A percentile compares a stretch with the other conserved stretches of the same genome.
These are phyloP conservation scores for Labroides dimidiatus DNA, from an alignment of 2,797 vertebrate genomes.

Conservation along the genomic window DNA sequence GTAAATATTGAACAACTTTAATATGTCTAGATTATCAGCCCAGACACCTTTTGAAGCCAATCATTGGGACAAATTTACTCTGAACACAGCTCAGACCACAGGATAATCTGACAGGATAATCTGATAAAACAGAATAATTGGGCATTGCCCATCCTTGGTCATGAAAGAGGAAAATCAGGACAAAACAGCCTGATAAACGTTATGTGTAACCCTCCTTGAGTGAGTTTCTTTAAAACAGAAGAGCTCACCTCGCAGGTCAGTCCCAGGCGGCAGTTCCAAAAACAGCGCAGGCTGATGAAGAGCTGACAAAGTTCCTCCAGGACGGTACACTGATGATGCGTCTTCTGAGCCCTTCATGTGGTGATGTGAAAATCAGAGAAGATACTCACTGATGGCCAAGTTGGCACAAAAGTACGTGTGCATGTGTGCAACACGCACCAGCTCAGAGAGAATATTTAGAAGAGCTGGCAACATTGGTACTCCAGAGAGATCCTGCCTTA, in stretches of 20 bases:
- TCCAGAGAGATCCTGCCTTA: slow-evolving; percentile 26
- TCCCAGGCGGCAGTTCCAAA: no score
- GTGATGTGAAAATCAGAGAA: slow-evolving; percentile 35
- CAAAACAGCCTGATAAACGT: no score
- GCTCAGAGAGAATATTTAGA: slow-evolving; percentile 39
- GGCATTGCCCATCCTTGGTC: no score
- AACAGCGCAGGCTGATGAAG: slow-evolving; percentile 30
- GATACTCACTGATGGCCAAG: slow-evolving; percentile 30
- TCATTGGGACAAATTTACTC: no score
- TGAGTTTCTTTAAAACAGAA: slow-evolving; percentile 11
- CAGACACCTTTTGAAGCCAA: no score
- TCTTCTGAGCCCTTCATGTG: slow-evolving; percentile 38
- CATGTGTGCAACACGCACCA: slow-evolving; percentile 30
- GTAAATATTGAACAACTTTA: no score
- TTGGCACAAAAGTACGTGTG: slow-evolving; percentile 44
- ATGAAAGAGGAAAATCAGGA: no score
- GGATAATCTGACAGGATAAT: no score
- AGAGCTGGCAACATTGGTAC: slow-evolving; percentile 34
- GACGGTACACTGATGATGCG: slow-evolving; percentile 31
- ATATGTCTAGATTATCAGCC: no score
- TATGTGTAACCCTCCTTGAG: no score
- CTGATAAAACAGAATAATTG: no score
- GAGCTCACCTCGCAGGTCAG: not conserved
- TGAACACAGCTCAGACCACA: no score
- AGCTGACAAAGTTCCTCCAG: slow-evolving; percentile 32